Percentiles rank a stretch among this genome's conserved stretches.
phyloP scores from a whole-genome alignment of 2,113 vertebrate genomes.

The Aix galericulata region DNA sequence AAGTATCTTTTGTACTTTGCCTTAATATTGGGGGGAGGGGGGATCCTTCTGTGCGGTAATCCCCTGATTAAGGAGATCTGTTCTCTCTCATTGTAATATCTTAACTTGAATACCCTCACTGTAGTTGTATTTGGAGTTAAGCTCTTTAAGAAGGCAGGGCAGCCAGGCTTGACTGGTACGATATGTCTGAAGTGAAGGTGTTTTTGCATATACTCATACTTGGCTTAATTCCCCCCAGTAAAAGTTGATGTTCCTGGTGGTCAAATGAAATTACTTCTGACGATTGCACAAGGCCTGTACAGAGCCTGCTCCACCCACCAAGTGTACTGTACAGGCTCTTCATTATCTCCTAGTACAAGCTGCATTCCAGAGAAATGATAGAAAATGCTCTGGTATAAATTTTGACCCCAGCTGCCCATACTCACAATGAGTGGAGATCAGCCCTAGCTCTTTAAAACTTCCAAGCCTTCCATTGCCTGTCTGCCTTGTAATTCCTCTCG shows the following conservation, averaged over 20 bases:
- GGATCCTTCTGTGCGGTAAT: not conserved
- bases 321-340: not conserved
- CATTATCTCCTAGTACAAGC: not conserved
- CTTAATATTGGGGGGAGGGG: not conserved
- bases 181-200: not conserved
- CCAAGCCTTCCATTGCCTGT: not conserved
- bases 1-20: not conserved
- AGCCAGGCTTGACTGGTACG: not conserved
- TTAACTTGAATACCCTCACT: not conserved
- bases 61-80: not conserved
- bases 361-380: not conserved
- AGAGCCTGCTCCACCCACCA: not conserved
- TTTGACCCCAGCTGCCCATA: not conserved
- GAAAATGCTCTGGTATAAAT: not conserved
- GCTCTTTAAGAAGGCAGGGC: not conserved
- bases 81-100: not conserved
- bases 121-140: not conserved
- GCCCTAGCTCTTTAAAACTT: not conserved
- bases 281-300: not conserved
- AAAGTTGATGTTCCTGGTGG: not conserved
- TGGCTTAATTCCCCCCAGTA: not conserved
- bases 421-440: not conserved
- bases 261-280: not conserved
- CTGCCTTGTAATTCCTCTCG: not conserved
- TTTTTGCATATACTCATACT: not conserved